Conservation (phyloP, 2,888 invertebrate genomes). For the Euzetes globulus region DNA sequence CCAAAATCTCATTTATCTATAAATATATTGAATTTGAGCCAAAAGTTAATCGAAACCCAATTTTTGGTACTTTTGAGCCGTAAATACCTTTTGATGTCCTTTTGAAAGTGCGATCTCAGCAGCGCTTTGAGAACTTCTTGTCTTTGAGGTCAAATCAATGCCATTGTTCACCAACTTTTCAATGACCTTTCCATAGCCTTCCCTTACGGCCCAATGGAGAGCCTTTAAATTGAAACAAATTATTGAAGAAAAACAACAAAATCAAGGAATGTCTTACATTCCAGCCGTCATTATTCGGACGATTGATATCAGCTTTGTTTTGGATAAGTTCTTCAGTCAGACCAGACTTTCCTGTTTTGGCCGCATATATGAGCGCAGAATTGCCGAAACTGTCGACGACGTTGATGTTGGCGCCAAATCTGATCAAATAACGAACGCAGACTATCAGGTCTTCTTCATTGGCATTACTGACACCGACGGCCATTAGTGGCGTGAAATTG, state of each 20-base stretch:
- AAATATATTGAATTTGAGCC: not conserved
- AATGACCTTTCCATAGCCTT: conserved; percentile 45
- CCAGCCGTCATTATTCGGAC: conserved; percentile 45
- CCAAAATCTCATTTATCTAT: conserved; percentile 29
- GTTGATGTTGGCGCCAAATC: conserved; percentile 44
- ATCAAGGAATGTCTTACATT: conserved; percentile 34
- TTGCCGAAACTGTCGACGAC: conserved; percentile 44
- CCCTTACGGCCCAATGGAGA: conserved; percentile 47
- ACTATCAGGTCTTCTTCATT: conserved; percentile 45
- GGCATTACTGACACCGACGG: conserved; percentile 47
- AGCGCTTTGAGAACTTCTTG: conserved; percentile 44
- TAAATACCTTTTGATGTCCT: conserved; percentile 43
- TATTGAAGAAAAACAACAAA: not conserved
- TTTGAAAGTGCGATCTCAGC: conserved; percentile 45
- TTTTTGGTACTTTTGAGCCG: not conserved
- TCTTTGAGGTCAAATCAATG: conserved; percentile 44
- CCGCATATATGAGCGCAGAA: conserved; percentile 50
- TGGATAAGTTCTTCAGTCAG: conserved; percentile 46
- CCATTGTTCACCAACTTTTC: conserved; percentile 44
- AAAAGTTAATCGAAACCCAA: not conserved
- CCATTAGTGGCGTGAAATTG: conserved; percentile 50
- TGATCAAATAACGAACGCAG: conserved; percentile 45
- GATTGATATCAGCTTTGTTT: conserved; percentile 46
- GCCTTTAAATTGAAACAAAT: conserved; percentile 43
- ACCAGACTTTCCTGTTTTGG: conserved; percentile 46